A percentile compares a stretch with the other conserved stretches of the same genome.
phyloP scores from a whole-genome alignment of 2,113 vertebrate species.

The Syrrhaptes paradoxus region DNA sequence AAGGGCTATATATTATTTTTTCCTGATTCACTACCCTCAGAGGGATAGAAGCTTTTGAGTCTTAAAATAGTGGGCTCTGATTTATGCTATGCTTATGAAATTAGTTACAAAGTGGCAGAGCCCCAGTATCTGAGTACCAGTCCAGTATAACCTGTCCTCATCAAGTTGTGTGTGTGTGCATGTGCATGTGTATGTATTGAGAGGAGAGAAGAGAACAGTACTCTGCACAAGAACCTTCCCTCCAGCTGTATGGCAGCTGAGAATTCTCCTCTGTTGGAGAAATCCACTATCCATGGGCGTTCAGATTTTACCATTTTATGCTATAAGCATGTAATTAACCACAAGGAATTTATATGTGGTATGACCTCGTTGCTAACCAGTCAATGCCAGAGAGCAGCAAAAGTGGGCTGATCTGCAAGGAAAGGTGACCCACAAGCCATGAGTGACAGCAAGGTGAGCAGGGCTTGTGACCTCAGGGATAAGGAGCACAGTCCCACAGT shows the following conservation, averaged over 20 bases:
- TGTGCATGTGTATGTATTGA: neutral
- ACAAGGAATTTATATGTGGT: neutral
- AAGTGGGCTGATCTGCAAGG: neutral
- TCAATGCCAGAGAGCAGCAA: neutral
- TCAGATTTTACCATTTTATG: neutral
- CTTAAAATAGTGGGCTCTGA: neutral
- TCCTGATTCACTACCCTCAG: neutral
- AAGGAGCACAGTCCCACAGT: neutral
- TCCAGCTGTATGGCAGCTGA: neutral
- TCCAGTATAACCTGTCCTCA: neutral
- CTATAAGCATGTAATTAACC: neutral
- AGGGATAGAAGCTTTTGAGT: neutral
- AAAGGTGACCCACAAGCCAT: neutral
- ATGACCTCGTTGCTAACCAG: neutral
- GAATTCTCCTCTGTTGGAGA: neutral
- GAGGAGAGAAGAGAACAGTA: neutral
- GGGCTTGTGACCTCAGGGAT: neutral
- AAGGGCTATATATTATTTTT: neutral
- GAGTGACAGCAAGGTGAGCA: neutral
- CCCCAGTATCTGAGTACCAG: neutral
- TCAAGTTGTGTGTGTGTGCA: neutral
- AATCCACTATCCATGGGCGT: fast-evolving
- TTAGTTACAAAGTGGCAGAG: neutral
- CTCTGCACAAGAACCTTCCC: neutral
- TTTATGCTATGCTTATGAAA: neutral